Evolutionary conservation across 2,797 vertebrate genomes (phyloP).

Genomic region (Neosalanx taihuensis): DNA sequence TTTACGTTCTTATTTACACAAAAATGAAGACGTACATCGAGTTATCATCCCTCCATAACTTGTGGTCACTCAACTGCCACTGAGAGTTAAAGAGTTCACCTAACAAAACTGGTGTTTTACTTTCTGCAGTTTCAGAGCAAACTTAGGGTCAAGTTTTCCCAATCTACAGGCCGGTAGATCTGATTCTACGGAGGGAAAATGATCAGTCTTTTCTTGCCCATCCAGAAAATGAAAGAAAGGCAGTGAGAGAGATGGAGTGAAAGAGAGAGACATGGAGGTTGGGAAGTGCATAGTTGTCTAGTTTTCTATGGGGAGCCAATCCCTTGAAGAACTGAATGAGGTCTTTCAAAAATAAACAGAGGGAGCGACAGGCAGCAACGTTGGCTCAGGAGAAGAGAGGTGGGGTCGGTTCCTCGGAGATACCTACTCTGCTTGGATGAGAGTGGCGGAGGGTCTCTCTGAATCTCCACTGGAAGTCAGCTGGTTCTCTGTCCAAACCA

Average conservation of each 20-base stretch:
- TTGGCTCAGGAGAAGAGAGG: constrained; percentile 64
- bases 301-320: constrained; percentile 65
- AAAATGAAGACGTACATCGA: constrained; percentile 34
- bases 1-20: constrained; percentile 44
- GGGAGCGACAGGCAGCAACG: constrained; percentile 40
- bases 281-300: constrained; percentile 75
- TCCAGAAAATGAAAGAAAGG: constrained; percentile 49
- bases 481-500: constrained; percentile 63
- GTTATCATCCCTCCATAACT: constrained; percentile 61
- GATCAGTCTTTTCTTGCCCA: constrained; percentile 65
- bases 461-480: constrained; percentile 73
- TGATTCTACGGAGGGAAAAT: constrained; percentile 50
- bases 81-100: constrained; percentile 25
- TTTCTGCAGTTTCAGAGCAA: constrained; percentile 49
- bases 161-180: constrained; percentile 60
- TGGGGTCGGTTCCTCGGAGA: constrained; percentile 67
- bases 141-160: constrained; percentile 49
- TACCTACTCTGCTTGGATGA: constrained; percentile 69
- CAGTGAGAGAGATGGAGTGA: constrained; percentile 36
- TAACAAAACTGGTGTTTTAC: constrained; percentile 31
- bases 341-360: constrained; percentile 65
- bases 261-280: constrained; percentile 61
- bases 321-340: constrained; percentile 67
- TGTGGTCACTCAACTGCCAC: constrained; percentile 32
- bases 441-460: constrained; percentile 56